These are phyloP conservation scores for Deroplatys truncata DNA, from an alignment of 2,888 invertebrate genomes.

Conservation along the genomic window DNA sequence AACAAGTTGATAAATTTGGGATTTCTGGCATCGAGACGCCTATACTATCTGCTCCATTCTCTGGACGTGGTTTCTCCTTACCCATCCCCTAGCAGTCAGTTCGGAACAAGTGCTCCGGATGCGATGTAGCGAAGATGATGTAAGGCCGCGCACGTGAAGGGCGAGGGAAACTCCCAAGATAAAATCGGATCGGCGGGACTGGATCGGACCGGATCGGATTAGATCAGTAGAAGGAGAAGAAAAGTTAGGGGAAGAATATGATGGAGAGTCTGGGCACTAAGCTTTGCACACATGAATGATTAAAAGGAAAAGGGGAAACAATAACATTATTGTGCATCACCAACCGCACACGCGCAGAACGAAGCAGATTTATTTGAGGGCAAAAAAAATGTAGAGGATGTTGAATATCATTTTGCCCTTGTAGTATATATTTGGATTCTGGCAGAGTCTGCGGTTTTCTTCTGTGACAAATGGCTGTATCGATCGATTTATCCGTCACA, in stretches of 20 bases:
- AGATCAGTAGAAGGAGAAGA: background rate
- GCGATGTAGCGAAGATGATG: background rate
- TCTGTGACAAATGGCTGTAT: background rate
- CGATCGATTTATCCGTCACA: background rate
- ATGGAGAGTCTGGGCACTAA: background rate
- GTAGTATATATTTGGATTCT: background rate
- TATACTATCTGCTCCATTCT: background rate
- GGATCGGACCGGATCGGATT: background rate
- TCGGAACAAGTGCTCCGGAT: background rate
- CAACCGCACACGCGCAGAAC: background rate
- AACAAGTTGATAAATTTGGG: background rate
- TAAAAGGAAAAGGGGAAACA: background rate
- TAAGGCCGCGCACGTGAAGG: background rate
- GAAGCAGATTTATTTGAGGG: background rate
- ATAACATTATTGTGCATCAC: background rate
- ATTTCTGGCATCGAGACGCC: background rate
- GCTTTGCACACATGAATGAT: background rate
- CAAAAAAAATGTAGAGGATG: background rate
- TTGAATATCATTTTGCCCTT: background rate
- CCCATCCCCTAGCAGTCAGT: background rate
- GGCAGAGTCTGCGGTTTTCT: background rate
- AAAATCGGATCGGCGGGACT: background rate
- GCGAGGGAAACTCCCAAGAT: background rate
- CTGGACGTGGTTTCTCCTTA: too few relatives aligned
- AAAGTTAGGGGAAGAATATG: background rate